phyloP scores from a whole-genome alignment of 2,888 invertebrate genomes.

The Eilema sororculum region DNA sequence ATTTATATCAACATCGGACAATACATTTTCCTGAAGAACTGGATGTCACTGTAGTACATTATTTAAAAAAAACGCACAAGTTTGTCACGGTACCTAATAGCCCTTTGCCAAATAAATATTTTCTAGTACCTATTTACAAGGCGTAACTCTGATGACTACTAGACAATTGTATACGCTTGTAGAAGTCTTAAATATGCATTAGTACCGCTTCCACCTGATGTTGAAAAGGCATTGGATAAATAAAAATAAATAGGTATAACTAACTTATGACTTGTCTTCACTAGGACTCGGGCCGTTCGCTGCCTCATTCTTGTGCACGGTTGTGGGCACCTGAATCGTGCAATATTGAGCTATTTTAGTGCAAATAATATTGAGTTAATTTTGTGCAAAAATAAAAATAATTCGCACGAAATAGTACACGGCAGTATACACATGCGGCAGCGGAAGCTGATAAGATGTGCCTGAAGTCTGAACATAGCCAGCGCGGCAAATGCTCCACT shows the following conservation, averaged over 20 bases:
- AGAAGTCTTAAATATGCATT: slow-evolving; percentile 10
- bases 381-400: no score
- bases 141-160: not conserved
- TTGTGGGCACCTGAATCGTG: no score
- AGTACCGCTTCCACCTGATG: not conserved
- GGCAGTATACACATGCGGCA: no score
- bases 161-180: slow-evolving; percentile 1
- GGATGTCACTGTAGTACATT: not conserved
- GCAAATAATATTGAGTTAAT: no score
- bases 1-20: not conserved
- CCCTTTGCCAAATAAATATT: not conserved
- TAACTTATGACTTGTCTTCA: slow-evolving; percentile 11
- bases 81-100: not conserved
- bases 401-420: no score
- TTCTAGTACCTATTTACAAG: not conserved
- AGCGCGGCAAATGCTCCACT: no score
- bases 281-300: not conserved
- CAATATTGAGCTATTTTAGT: no score
- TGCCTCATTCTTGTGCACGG: no score
- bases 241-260: not conserved
- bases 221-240: slow-evolving; percentile 21
- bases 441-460: no score
- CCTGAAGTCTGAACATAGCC: no score
- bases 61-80: not conserved
- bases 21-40: not conserved